phyloP scores from a whole-genome alignment of 2,797 vertebrate species.

The Australoheros facetus region DNA sequence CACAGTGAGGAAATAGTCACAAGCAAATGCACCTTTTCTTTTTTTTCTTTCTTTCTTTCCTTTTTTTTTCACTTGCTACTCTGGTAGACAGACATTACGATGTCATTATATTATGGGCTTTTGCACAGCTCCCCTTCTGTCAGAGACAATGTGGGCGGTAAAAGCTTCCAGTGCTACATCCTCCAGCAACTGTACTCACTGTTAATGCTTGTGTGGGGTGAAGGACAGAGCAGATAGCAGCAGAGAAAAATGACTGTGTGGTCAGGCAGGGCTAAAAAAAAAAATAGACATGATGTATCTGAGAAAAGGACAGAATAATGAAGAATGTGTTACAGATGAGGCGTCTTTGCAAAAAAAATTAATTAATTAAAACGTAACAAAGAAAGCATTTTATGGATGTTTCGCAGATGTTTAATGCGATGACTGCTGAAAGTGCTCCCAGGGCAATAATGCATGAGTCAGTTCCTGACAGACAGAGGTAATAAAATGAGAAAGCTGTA shows the following conservation, averaged over 20 bases:
- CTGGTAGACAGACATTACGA: background rate
- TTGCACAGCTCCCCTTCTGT: background rate
- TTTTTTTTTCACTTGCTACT: background rate
- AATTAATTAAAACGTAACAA: background rate
- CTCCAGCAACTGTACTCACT: conserved; percentile 10
- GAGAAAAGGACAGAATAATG: conserved; percentile 31
- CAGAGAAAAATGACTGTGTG: conserved; percentile 25
- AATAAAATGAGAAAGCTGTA: conserved; percentile 36
- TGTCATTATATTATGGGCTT: conserved; percentile 7
- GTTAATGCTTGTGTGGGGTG: conserved; percentile 30
- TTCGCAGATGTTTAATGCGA: conserved; percentile 47
- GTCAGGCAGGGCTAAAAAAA: background rate
- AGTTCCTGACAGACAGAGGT: conserved; percentile 44
- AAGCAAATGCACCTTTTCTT: background rate
- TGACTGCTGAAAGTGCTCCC: conserved; percentile 42
- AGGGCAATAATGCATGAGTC: conserved; percentile 60
- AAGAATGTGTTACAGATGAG: conserved; percentile 13
- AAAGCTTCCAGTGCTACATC: conserved; percentile 31
- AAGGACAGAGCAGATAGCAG: conserved; percentile 43
- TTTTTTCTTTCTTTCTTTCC: background rate
- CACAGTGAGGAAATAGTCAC: background rate
- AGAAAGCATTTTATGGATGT: conserved; percentile 28
- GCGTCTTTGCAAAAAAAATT: background rate
- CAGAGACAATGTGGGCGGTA: conserved; percentile 40
- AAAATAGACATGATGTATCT: conserved; percentile 17